Percentiles rank a stretch among this genome's conserved stretches.
phyloP scores from a whole-genome alignment of 2,797 vertebrate genomes.

The Neostethus bicornis region DNA sequence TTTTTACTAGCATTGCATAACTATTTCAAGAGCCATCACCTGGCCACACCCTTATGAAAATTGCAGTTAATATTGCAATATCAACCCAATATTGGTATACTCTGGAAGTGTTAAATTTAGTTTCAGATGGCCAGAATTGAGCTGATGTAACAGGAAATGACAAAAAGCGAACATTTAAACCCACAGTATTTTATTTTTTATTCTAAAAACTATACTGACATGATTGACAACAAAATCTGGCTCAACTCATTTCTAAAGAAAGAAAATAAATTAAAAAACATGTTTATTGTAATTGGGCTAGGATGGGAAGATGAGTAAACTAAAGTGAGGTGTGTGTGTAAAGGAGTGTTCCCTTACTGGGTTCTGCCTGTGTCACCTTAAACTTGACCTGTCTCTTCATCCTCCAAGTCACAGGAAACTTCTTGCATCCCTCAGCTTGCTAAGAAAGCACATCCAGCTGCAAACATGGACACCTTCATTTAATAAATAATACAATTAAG shows the following conservation, averaged over 20 bases:
- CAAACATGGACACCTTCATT: neutral
- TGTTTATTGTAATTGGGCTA: conserved; percentile 13
- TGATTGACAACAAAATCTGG: conserved; percentile 75
- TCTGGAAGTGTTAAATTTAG: too few species aligned
- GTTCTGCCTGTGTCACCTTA: conserved; percentile 12
- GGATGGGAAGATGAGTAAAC: conserved; percentile 42
- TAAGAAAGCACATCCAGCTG: neutral
- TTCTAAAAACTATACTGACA: conserved; percentile 75
- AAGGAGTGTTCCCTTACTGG: neutral
- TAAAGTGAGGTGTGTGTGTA: conserved; percentile 33
- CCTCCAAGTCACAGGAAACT: neutral
- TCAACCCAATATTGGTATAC: too few species aligned
- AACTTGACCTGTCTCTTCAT: neutral
- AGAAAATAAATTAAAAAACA: conserved; percentile 56
- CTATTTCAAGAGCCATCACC: too few species aligned
- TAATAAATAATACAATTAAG: neutral
- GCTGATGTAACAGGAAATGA: neutral
- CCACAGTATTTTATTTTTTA: conserved; percentile 77
- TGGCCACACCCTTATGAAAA: too few species aligned
- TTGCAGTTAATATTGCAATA: too few species aligned
- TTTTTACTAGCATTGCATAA: too few species aligned
- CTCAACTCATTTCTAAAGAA: conserved; percentile 65
- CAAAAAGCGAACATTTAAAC: conserved; percentile 60
- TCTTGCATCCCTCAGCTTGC: neutral
- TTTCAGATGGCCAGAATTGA: too few species aligned